These are phyloP conservation scores for Osmerus eperlanus DNA, from an alignment of 2,113 vertebrate genomes.

Conservation along the genomic window DNA sequence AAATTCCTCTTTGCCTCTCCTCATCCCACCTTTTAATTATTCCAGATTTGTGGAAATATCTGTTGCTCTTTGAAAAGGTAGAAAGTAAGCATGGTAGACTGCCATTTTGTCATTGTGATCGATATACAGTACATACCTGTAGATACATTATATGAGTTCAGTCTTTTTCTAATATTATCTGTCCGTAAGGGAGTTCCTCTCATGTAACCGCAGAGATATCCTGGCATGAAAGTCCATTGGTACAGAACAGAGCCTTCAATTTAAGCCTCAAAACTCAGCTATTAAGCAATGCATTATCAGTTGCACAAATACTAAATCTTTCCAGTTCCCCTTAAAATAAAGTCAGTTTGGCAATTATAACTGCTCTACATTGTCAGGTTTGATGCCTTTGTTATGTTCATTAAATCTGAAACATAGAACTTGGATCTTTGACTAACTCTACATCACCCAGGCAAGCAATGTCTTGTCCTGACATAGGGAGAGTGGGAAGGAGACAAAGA, in stretches of 20 bases:
- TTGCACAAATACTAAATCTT: background rate
- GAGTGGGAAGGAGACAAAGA: no score
- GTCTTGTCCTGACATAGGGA: no score
- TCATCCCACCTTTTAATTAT: conserved; percentile 4
- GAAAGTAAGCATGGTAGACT: background rate
- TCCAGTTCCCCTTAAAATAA: background rate
- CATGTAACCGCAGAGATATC: no score
- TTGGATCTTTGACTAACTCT: background rate
- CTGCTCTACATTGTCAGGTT: background rate
- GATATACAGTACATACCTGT: background rate
- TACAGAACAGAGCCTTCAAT: background rate
- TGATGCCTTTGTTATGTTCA: background rate
- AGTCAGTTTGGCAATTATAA: background rate
- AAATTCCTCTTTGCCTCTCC: conserved; percentile 48
- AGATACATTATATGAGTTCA: background rate
- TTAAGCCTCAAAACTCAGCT: background rate
- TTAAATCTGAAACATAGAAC: background rate
- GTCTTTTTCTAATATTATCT: no score
- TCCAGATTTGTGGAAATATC: background rate
- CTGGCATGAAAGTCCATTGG: no score
- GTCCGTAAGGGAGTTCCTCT: no score
- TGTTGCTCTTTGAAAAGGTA: background rate
- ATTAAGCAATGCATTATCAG: background rate
- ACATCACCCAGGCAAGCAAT: background rate
- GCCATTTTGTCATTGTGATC: background rate